Evolutionary conservation across 2,113 vertebrate genomes (phyloP).

Genomic region (Rhineura floridana): DNA sequence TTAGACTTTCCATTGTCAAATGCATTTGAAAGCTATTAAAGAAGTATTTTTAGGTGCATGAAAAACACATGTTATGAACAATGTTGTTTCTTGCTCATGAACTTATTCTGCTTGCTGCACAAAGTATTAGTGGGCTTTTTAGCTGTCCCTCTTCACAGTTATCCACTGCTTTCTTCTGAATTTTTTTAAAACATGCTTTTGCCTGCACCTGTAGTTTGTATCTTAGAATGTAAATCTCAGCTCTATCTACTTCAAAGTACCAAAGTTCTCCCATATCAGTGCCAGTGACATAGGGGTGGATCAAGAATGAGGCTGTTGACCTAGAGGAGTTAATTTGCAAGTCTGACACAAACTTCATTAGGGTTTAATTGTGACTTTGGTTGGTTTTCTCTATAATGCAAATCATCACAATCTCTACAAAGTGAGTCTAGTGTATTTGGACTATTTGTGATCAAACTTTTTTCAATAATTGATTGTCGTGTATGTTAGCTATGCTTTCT

Average conservation of each 20-base stretch:
- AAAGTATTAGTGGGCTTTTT: slow-evolving; percentile 43
- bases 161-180: slow-evolving; percentile 44
- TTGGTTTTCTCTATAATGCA: neutral
- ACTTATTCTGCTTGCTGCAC: slow-evolving; percentile 55
- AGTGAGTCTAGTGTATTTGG: neutral
- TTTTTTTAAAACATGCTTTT: slow-evolving; percentile 27
- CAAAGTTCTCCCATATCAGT: neutral
- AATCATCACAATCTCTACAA: neutral
- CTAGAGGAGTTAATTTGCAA: neutral
- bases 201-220: neutral
- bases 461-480: neutral
- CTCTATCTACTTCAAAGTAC: neutral
- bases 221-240: neutral
- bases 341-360: neutral
- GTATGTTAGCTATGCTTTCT: neutral
- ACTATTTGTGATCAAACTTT: neutral
- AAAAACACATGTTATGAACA: slow-evolving; percentile 73
- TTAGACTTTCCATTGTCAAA: slow-evolving; percentile 72
- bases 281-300: neutral
- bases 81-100: slow-evolving; percentile 61
- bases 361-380: neutral
- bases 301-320: neutral
- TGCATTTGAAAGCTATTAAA: slow-evolving; percentile 73
- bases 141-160: slow-evolving; percentile 58
- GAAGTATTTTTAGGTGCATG: slow-evolving; percentile 43